phyloP scores from a whole-genome alignment of 2,888 invertebrate genomes.

The Chrysodeixis includens region DNA sequence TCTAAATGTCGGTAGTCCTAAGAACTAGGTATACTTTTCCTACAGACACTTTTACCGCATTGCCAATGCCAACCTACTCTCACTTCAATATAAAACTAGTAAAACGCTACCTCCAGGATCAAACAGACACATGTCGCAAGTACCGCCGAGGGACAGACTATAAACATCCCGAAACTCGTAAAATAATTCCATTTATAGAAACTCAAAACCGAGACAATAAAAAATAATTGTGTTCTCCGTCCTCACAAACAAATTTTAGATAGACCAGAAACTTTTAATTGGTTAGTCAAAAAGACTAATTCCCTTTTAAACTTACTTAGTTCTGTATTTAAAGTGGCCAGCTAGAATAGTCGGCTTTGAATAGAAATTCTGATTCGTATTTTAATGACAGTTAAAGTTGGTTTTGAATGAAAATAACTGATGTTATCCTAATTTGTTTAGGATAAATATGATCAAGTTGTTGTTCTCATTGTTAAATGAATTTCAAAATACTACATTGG shows the following conservation, averaged over 20 bases:
- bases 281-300: conserved; percentile 34
- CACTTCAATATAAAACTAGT: conserved; percentile 1
- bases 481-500: not conserved
- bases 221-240: conserved; percentile 47
- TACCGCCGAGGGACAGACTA: conserved; percentile 39
- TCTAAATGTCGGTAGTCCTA: no score
- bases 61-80: not conserved
- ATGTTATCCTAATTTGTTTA: not conserved
- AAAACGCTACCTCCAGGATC: conserved; percentile 13
- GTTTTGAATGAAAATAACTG: conserved; percentile 23
- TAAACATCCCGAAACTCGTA: conserved; percentile 50
- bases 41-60: not conserved
- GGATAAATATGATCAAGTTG: not conserved
- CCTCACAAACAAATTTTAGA: conserved; percentile 24
- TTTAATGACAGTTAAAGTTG: conserved; percentile 5
- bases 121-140: conserved; percentile 27
- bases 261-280: conserved; percentile 60
- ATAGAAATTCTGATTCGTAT: not conserved
- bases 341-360: not conserved
- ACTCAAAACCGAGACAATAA: conserved; percentile 40
- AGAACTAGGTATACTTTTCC: no score
- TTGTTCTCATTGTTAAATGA: not conserved
- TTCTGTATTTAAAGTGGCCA: conserved; percentile 9
- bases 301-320: conserved; percentile 13
- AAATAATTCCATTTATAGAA: conserved; percentile 45